These are phyloP conservation scores for Oreochromis aureus DNA, from an alignment of 2,113 vertebrate species.

Conservation along the genomic window DNA sequence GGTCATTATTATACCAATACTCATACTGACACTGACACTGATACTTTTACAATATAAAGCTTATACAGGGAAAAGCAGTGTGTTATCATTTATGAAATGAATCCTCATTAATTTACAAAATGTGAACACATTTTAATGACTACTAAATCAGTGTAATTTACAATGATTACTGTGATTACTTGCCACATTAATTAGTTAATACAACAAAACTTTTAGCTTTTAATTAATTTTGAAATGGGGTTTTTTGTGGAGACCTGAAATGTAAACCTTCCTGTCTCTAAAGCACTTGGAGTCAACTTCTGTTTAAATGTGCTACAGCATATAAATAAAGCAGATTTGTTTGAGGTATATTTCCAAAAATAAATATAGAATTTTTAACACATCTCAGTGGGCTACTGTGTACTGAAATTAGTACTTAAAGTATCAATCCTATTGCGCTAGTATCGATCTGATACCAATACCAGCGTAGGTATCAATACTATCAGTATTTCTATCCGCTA, in stretches of 20 bases:
- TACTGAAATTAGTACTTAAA: background rate
- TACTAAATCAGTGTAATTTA: background rate
- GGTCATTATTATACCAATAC: background rate
- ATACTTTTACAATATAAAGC: background rate
- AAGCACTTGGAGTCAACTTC: background rate
- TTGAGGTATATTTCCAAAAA: background rate
- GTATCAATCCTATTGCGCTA: background rate
- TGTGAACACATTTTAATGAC: background rate
- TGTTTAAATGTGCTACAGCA: background rate
- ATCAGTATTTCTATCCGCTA: background rate
- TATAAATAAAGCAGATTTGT: background rate
- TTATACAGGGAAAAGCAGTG: background rate
- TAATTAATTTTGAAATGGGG: accelerated
- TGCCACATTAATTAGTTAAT: background rate
- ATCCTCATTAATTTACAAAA: background rate
- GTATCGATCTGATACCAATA: background rate
- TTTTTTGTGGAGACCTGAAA: background rate
- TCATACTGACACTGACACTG: background rate
- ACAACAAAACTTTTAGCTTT: background rate
- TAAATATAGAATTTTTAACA: background rate
- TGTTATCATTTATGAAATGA: background rate
- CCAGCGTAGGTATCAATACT: background rate
- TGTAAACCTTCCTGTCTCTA: background rate
- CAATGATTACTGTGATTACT: background rate
- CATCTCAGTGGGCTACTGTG: background rate